Evolutionary conservation across 2,113 vertebrate species (phyloP), one percentile per base, ranked within the genome.

Genomic region (Hyaena hyaena): DNA sequence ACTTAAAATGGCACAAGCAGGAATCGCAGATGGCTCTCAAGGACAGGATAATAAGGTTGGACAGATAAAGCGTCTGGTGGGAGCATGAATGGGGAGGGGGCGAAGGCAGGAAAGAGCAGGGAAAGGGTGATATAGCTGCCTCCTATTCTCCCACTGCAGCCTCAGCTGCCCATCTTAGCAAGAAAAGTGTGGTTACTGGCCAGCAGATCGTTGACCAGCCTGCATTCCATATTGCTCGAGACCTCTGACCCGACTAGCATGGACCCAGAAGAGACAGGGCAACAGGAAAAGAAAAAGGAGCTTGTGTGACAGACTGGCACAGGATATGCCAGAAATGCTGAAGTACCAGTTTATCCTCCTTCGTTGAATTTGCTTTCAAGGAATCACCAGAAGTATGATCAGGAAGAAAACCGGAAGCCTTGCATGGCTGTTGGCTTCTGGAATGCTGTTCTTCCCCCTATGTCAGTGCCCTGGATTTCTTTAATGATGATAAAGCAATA

Each of bases 121-220:
- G 48, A 5, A 3, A 4, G 33, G 68, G 24, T 5, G 24, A 15
- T 21, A 15, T 10, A n/a, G 15, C 31, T 79, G n/a, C 80, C 66
- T 7, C 4, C 53, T 58, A 0, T 7, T 43, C n/a, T 17, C 23
- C 43, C 21, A 23, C 7, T 0, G 2, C 4, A 73, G 1, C 6
- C 24, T 50, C 19, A 26, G 7, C 35, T 45, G 83, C 10, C 14
- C 23, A 61, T 93, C 65, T 55, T 82, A 23, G n/a, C 53, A 10
- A 19, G 65, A 43, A 58, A 14, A 81, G 3, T 15, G 17, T 4
- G 31, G n/a, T 7, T 50, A 31, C 33, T 6, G 15, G 2, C 73
- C 43, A 83, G 24, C 31, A 50, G 48, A 11, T 17, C 7, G 33
- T 58, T 50, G 82, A 89, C 43, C 10, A 69, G 21, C 50, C 33